Evolutionary conservation across 2,888 invertebrate genomes (phyloP).

Genomic region (Drosophila kokeensis): DNA sequence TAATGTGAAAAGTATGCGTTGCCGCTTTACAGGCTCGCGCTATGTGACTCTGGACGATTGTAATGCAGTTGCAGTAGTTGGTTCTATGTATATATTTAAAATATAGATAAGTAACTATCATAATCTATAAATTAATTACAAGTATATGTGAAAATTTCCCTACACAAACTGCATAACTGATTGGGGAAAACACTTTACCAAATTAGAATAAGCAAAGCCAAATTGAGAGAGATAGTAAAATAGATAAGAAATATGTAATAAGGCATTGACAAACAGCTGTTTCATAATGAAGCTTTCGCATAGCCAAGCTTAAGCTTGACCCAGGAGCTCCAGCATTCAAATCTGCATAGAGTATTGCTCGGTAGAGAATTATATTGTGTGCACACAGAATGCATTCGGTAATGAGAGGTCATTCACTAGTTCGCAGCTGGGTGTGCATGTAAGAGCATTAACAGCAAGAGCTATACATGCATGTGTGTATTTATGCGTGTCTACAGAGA

Average conservation of each 20-base stretch:
- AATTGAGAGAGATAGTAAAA: background rate
- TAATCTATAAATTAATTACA: background rate
- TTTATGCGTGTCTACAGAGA: background rate
- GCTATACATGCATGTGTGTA: slow-evolving; percentile 15
- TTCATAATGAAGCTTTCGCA: background rate
- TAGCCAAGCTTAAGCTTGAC: background rate
- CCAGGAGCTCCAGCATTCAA: background rate
- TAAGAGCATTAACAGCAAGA: slow-evolving; percentile 16
- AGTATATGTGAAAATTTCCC: background rate
- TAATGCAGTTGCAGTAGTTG: too few relatives aligned
- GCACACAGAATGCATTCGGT: background rate
- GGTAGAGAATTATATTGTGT: background rate
- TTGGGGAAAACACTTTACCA: background rate
- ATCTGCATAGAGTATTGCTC: background rate
- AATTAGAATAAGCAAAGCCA: background rate
- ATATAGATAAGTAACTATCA: background rate
- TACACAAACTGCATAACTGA: background rate
- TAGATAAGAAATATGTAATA: background rate
- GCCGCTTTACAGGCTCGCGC: background rate
- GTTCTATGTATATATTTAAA: background rate
- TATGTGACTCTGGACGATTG: too few relatives aligned
- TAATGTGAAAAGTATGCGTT: background rate
- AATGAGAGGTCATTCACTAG: background rate
- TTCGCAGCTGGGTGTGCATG: slow-evolving; percentile 3
- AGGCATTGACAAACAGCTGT: background rate